These are phyloP conservation scores for Leucoptera coffeella DNA, from an alignment of 2,888 invertebrate species.

Conservation along the genomic window DNA sequence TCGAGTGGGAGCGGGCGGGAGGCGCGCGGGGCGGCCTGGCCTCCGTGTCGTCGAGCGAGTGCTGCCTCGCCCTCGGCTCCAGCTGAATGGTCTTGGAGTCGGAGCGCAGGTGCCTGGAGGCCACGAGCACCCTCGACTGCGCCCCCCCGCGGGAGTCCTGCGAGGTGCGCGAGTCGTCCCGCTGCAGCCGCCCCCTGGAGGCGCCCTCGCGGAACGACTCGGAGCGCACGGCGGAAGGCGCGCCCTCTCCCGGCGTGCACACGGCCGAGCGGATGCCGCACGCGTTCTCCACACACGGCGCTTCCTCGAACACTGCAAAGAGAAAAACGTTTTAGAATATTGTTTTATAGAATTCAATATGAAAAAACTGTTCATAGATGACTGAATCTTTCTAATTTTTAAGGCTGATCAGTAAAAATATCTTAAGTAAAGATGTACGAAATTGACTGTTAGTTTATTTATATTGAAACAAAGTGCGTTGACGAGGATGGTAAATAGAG, in stretches of 20 bases:
- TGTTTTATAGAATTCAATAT: too few relatives aligned
- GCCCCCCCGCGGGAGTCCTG: slow-evolving; percentile 13
- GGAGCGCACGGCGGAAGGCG: slow-evolving; percentile 7
- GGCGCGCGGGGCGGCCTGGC: slow-evolving; percentile 15
- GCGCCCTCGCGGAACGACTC: slow-evolving; percentile 9
- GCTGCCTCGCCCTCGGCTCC: slow-evolving; percentile 48
- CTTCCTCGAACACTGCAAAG: slow-evolving; percentile 67
- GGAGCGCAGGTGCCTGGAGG: slow-evolving; percentile 52
- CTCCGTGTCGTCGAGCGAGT: slow-evolving; percentile 21
- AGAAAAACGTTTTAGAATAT: too few relatives aligned
- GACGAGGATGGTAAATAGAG: too few relatives aligned
- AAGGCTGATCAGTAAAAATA: too few relatives aligned
- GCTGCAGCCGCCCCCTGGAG: slow-evolving; percentile 16
- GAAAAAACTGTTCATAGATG: too few relatives aligned
- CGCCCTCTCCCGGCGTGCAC: slow-evolving; percentile 23
- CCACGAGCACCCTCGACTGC: slow-evolving; percentile 37
- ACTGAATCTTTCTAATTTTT: too few relatives aligned
- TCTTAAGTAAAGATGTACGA: too few relatives aligned
- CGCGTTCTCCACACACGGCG: slow-evolving; percentile 50
- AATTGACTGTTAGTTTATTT: too few relatives aligned
- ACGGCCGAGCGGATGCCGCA: slow-evolving; percentile 35
- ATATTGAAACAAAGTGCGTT: too few relatives aligned
- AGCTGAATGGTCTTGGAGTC: slow-evolving; percentile 60
- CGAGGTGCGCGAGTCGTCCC: slow-evolving; percentile 38
- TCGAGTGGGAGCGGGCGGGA: slow-evolving; percentile 20